Base-by-base conservation (phyloP, 2,113 vertebrate genomes). In the Empidonax traillii region DNA sequence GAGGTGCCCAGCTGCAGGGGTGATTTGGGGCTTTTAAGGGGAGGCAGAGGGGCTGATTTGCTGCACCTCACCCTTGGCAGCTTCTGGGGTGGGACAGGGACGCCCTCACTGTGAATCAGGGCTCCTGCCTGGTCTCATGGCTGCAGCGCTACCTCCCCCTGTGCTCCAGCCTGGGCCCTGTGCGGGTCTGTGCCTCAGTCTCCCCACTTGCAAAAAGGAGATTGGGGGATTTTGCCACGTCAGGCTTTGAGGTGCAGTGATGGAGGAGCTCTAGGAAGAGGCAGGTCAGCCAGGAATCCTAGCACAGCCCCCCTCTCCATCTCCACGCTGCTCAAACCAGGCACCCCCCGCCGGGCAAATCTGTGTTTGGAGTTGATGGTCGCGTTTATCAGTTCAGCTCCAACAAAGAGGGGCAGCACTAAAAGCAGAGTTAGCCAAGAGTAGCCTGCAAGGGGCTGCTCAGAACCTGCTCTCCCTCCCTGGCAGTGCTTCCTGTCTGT, bases 111-210 rank as follows among this genome's bases (percentile, higher is more conserved):
- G 35, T 20, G n/a, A 25, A 5, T 28, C 31, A 37, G 63, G 58
- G 39, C 35, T 90, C 13, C 52, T 39, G 55, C 18, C 58, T 39
- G 55, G 13, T 31, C 65, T 72, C 25, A 8, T 1, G 2, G 25
- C 44, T 84, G 16, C 43, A 71, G 30, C 2, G 0, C 58, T 46
- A 31, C 17, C 41, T 65, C 20, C 37, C 16, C 0, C 0, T 9
- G 21, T 67, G 30, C 30, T 55, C 56, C 53, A 44, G 52, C 33
- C 77, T 52, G 55, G 37, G 24, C 14, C 16, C 0, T 2, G 31
- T 16, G 43, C 1, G 2, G 27, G 9, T 68, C 24, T 2, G 15
- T 80, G 41, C 51, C 73, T 87, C 86, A 44, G 52, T 41, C 5
- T 84, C 41, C 46, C 8, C n/a, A 9, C 16, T 75, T 7, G 6